These are phyloP conservation scores for Oceanodroma tethys DNA, from an alignment of 2,113 vertebrate genomes.

Conservation along the genomic window DNA sequence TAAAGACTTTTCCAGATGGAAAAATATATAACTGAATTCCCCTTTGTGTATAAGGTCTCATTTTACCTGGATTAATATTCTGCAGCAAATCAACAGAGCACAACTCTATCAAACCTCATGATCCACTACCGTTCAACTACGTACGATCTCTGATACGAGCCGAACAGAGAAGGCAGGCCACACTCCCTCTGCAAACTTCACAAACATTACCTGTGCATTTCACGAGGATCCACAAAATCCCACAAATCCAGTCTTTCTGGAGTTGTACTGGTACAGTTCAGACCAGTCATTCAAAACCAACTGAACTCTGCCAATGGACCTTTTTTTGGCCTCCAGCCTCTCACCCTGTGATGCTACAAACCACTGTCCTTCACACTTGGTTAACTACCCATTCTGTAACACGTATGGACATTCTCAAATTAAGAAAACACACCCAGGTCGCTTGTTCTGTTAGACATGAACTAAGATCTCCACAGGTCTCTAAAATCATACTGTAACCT, in stretches of 20 bases:
- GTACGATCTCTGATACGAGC: not conserved
- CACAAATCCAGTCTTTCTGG: not conserved
- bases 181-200: not conserved
- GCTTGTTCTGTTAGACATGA: not conserved
- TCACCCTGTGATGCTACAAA: not conserved
- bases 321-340: not conserved
- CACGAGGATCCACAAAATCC: not conserved
- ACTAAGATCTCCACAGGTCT: not conserved
- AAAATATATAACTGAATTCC: not conserved
- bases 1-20: not conserved
- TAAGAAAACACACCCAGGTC: not conserved
- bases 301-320: not conserved
- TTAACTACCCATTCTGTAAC: not conserved
- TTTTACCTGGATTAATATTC: conserved; percentile 8
- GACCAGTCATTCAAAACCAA: not conserved
- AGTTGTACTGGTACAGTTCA: not conserved
- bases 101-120: not conserved
- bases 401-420: not conserved
- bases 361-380: not conserved
- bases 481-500: not conserved
- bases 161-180: not conserved
- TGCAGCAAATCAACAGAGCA: not conserved
- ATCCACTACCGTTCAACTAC: not conserved
- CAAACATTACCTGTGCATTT: not conserved
- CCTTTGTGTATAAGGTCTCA: not conserved